Evolutionary conservation across 1,140 invertebrate genomes (phyloP), one percentile per base, ranked within the genome.

Genomic region (Phocides pigmalion): DNA sequence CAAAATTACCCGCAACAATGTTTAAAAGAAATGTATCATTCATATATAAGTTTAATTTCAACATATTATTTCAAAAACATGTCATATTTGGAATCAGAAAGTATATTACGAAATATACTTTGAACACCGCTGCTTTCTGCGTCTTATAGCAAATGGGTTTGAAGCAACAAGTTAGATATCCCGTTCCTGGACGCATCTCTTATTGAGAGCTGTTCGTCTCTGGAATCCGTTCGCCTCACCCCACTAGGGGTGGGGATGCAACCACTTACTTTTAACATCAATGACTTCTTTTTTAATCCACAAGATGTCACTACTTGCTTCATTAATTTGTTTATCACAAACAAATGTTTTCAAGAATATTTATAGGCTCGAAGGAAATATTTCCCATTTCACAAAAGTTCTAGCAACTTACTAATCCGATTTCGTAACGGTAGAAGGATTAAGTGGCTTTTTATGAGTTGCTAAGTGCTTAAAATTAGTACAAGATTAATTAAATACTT

Each of bases 91-190:
- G n/a, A n/a, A n/a, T n/a, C n/a, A n/a, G 16, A 20, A 47, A 5
- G 4, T 8, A 28, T 4, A 6, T 28, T 28, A 28, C 4, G 4
- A 8, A 6, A 6, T 15, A 28, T 49, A 25, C 11, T 11, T 53
- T 16, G 5, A 54, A 2, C 5, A 41, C 11, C 51, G 22, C 25
- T 46, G 19, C 17, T 20, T n/a, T n/a, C 20, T 41, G 8, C 53
- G 53, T 42, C 53, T 56, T 56, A 42, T 19, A 39, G 41, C 41
- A 35, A 39, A 49, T 64, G 37, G 58, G 17, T 37, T 64, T 17
- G 74, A 76, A 77, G 82, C 82, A 85, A 85, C 82, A 85, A 81
- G 81, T 84, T 70, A 76, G 72, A 70, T 72, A 75, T 78, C 72
- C 72, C 77, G 70, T 50, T 63, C 66, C 68, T 66, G 66, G 74